Percentiles rank a stretch among this genome's conserved stretches.
phyloP scores from a whole-genome alignment of 2,888 invertebrate species.

The Atherix ibis region DNA sequence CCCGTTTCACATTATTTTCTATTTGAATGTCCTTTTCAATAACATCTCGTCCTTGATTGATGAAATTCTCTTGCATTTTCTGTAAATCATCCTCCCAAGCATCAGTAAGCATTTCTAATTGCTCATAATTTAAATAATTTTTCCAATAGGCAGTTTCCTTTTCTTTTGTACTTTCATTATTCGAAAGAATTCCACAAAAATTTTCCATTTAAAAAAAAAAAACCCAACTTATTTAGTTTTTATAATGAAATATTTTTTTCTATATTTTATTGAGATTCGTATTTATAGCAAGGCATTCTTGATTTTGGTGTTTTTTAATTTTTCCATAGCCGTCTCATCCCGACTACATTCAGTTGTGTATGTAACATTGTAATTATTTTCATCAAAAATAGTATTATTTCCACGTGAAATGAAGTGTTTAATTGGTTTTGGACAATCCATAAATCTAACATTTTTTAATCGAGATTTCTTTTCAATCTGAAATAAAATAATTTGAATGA shows the following conservation, averaged over 20 bases:
- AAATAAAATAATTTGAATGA: not conserved
- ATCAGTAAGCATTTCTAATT: not conserved
- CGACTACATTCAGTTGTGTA: no score
- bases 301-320: no score
- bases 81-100: constrained; percentile 1
- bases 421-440: constrained; percentile 2
- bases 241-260: constrained; percentile 3
- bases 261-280: not conserved
- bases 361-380: no score
- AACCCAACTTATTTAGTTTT: not conserved
- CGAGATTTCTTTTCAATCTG: not conserved
- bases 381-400: no score
- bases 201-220: constrained; percentile 3
- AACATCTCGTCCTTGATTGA: not conserved
- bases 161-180: not conserved
- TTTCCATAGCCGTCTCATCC: no score
- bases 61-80: constrained; percentile 1
- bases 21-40: not conserved
- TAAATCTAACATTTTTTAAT: not conserved
- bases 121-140: not conserved
- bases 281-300: constrained; percentile 2
- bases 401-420: no score
- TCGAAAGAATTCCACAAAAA: constrained; percentile 4
- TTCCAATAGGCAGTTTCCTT: not conserved
- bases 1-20: not conserved